Percentiles rank a stretch among this genome's conserved stretches.
phyloP scores from a whole-genome alignment of 2,888 invertebrate species.

The Caenorhabditis sp. region DNA sequence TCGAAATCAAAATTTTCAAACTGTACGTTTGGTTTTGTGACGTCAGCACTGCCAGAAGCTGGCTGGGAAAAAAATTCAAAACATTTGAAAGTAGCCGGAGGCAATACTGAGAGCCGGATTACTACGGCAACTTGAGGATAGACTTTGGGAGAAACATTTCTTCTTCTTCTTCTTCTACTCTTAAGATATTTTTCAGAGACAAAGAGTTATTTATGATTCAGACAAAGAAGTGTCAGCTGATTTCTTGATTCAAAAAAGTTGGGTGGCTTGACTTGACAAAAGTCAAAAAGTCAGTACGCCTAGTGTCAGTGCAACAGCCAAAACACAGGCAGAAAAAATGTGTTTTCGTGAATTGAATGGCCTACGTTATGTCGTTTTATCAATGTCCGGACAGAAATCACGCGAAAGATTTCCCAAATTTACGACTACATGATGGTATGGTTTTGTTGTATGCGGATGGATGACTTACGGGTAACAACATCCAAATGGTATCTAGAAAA shows the following conservation, averaged over 20 bases:
- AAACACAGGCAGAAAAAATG: not conserved
- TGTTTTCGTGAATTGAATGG: not conserved
- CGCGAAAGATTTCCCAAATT: not conserved
- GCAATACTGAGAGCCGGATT: not conserved
- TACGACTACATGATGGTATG: not conserved
- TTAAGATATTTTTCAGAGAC: not conserved
- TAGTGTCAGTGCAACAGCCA: not conserved
- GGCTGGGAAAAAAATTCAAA: not conserved
- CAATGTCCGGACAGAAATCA: not conserved
- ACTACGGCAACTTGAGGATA: too few relatives aligned
- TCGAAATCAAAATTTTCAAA: not conserved
- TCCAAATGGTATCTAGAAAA: too few relatives aligned
- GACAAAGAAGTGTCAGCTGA: not conserved
- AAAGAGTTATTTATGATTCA: too few relatives aligned
- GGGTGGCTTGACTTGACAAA: not conserved
- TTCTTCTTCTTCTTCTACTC: not conserved
- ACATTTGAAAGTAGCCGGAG: not conserved
- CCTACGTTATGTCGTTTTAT: not conserved
- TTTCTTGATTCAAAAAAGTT: not conserved
- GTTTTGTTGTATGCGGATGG: not conserved
- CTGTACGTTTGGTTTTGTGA: constrained; percentile 5
- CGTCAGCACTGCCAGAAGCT: not conserved
- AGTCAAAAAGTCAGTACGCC: not conserved
- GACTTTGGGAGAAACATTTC: not conserved
- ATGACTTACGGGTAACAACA: too few relatives aligned